Evolutionary conservation across 2,113 vertebrate genomes (phyloP), one percentile per base, ranked within the genome.

Genomic region (Pterophyllum scalare): DNA sequence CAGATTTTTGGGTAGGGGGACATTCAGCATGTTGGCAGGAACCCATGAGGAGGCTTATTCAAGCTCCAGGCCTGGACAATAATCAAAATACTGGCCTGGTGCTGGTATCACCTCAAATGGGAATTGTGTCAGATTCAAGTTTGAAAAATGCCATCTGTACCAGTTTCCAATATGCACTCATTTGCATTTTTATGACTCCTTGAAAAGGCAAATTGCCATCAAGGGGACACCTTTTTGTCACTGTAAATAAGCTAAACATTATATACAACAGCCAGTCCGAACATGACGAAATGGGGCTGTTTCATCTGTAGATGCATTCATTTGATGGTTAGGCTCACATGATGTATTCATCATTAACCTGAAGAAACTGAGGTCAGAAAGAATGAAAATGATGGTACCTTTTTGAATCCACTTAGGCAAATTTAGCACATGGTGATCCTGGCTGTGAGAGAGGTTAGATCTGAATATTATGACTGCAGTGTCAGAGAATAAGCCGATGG

Each of bases 1-100:
- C 92, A 94, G 94, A 93, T 91, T 92, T 89, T 87, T 84, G 75
- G 81, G 84, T 26, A 22, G 38, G 58, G 86, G 84, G 79, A 62
- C 54, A 64, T 75, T 62, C 75, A 80, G 78, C 8, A 10, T 54
- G n/a, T 91, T 91, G 78, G 86, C 85, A 67, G 22, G 40, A 60
- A 59, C 81, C 62, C 84, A 75, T 35, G 57, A 76, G 74, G 52
- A 67, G 57, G 28, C 81, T 38, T 77, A 82, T 76, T 82, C 22
- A 56, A 90, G 87, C 90, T 91, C 72, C 80, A 88, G 74, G 77
- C 81, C 26, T 77, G 13, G 54, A 72, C 84, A 87, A 77, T 87
- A 82, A 88, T 90, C 82, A 86, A 65, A 83, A 62, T 40, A 59
- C 90, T 38, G 57, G 81, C 82, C 40, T 72, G 11, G 72, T 65